Percentiles rank a stretch among this genome's conserved stretches.
Evolutionary conservation across 2,797 vertebrate species (phyloP).

Genomic region (Karalla daura): DNA sequence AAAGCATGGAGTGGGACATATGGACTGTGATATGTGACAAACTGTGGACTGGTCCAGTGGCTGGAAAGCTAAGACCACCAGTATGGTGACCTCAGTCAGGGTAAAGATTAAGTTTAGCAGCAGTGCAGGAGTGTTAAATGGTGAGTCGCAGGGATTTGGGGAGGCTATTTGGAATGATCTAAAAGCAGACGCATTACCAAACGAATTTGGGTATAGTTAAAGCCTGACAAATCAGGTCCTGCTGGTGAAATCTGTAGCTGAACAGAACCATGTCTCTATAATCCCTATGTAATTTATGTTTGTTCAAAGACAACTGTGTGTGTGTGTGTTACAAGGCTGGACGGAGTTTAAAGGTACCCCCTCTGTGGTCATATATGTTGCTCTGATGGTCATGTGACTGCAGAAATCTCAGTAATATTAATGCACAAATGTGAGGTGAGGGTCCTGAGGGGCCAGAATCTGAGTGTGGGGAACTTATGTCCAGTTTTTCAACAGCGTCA

Average conservation of each 20-base stretch:
- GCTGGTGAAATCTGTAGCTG: constrained; percentile 54
- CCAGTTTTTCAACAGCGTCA: constrained; percentile 34
- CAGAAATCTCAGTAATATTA: constrained; percentile 52
- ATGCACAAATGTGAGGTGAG: constrained; percentile 45
- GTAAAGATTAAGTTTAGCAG: constrained; percentile 74
- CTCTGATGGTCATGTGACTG: constrained; percentile 1
- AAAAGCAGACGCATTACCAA: constrained; percentile 73
- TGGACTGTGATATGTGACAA: constrained; percentile 31
- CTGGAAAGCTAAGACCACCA: constrained; percentile 64
- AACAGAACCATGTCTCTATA: constrained; percentile 65
- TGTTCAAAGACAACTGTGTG: constrained; percentile 27
- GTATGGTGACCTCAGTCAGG: constrained; percentile 65
- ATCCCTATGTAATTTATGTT: constrained; percentile 62
- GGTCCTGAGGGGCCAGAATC: constrained; percentile 45
- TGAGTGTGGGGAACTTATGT: constrained; percentile 58
- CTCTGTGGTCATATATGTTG: constrained; percentile 40
- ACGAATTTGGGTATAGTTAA: constrained; percentile 72
- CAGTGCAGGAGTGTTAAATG: constrained; percentile 73
- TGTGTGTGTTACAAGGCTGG: constrained; percentile 14
- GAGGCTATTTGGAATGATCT: constrained; percentile 69
- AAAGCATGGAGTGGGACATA: no score
- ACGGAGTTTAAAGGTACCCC: background rate
- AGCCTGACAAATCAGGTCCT: constrained; percentile 65
- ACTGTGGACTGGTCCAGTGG: constrained; percentile 32
- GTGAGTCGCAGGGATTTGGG: constrained; percentile 73